Evolutionary conservation across 2,113 vertebrate genomes (phyloP).

Genomic region (Corydoras sp.): DNA sequence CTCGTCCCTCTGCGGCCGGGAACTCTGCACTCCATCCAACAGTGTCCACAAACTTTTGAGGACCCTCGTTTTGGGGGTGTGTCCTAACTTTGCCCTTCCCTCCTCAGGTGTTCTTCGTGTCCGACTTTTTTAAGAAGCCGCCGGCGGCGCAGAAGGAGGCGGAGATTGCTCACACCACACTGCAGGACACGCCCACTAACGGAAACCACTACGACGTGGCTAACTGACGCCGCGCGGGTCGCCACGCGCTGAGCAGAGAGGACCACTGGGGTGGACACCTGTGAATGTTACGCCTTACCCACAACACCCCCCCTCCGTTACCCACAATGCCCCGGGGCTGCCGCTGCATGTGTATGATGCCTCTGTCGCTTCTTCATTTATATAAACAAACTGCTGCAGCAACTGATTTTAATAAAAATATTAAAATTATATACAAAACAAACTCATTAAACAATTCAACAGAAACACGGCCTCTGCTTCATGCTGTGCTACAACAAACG

Average conservation of each 20-base stretch:
- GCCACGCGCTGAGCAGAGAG: conserved; percentile 48
- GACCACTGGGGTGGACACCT: conserved; percentile 64
- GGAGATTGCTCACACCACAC: conserved; percentile 76
- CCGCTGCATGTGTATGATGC: conserved; percentile 63
- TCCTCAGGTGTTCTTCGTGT: conserved; percentile 79
- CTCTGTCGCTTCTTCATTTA: background rate
- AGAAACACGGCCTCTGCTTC: no score
- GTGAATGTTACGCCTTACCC: conserved; percentile 67
- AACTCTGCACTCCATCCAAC: no score
- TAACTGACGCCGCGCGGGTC: conserved; percentile 61
- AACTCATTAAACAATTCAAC: conserved; percentile 39
- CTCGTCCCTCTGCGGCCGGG: no score
- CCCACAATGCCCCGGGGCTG: conserved; percentile 66
- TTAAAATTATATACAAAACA: conserved; percentile 60
- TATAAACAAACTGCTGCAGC: conserved; percentile 58
- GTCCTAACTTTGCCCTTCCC: background rate
- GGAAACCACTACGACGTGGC: conserved; percentile 82
- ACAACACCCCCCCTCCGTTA: conserved; percentile 40
- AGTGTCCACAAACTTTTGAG: no score
- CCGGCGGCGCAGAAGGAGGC: conserved; percentile 61
- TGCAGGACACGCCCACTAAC: conserved; percentile 81
- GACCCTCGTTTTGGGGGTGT: no score
- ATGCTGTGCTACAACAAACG: no score
- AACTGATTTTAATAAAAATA: background rate
- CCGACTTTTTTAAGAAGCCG: conserved; percentile 85